These are phyloP conservation scores for Ferrisia virgata DNA, from an alignment of 2,888 invertebrate genomes.

Conservation along the genomic window DNA sequence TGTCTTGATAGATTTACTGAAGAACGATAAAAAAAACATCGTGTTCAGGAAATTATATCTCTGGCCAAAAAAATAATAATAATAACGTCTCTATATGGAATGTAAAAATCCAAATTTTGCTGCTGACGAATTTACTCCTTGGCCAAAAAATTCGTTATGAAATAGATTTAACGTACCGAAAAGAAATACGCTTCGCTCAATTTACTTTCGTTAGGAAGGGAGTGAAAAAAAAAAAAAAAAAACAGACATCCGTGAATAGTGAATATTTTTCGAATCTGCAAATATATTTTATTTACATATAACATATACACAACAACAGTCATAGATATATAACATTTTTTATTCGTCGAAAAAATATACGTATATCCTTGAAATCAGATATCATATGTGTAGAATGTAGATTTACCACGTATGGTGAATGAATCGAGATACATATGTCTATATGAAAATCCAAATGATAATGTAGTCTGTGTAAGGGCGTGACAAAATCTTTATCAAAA, in stretches of 20 bases:
- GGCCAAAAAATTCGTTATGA: not conserved
- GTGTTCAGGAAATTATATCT: no score
- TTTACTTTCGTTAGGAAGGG: not conserved
- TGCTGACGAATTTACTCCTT: not conserved
- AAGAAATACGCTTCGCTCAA: not conserved
- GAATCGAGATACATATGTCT: no score
- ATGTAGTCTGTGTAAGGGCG: not conserved
- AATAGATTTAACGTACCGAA: not conserved
- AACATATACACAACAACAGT: no score
- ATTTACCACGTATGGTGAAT: no score
- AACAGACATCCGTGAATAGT: not conserved
- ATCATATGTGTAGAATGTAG: not conserved
- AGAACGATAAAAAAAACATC: no score
- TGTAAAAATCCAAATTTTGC: not conserved
- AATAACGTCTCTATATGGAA: no score
- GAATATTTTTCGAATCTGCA: not conserved
- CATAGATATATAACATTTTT: not conserved
- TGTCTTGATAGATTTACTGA: no score
- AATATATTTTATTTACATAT: not conserved
- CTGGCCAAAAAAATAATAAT: no score
- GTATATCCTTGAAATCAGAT: not conserved
- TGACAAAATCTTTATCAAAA: not conserved
- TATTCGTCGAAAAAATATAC: not conserved
- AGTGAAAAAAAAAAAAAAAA: not conserved
- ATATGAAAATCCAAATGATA: not conserved